Evolutionary conservation across 2,113 vertebrate species (phyloP).

Genomic region (Isurus oxyrinchus): DNA sequence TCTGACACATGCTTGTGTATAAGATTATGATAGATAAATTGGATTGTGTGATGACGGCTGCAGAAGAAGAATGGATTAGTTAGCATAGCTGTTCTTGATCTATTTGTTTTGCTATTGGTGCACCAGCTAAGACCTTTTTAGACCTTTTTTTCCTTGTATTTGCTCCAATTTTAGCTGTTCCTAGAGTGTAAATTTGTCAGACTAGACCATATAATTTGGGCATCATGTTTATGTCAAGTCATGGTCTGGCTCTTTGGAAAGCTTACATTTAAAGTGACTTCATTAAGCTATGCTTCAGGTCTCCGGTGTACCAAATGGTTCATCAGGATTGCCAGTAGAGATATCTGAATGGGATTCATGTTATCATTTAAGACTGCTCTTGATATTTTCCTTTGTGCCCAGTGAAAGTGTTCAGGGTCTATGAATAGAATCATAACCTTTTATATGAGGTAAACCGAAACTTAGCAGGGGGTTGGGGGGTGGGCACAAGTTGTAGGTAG

Average conservation of each 20-base stretch:
- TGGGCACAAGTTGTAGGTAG: too few species aligned
- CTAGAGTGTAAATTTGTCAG: not conserved
- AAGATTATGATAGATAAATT: not conserved
- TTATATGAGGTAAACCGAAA: not conserved
- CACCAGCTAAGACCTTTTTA: not conserved
- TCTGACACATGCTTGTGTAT: not conserved
- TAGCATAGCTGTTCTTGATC: not conserved
- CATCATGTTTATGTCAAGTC: not conserved
- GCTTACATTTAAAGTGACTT: conserved; percentile 6
- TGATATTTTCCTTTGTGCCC: not conserved
- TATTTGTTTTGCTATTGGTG: not conserved
- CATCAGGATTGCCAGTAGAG: not conserved
- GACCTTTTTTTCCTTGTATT: not conserved
- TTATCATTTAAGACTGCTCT: not conserved
- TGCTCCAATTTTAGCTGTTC: not conserved
- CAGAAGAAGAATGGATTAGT: not conserved
- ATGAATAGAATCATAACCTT: not conserved
- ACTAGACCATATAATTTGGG: not conserved
- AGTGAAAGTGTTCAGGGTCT: not conserved
- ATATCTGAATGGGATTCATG: not conserved
- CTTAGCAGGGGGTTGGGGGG: not conserved
- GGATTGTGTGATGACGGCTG: not conserved
- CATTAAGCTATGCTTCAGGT: not conserved
- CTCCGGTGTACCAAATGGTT: not conserved
- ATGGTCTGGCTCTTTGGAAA: conserved; percentile 9